Percentiles rank a stretch among this genome's conserved stretches.
Evolutionary conservation across 2,113 vertebrate species (phyloP).

Genomic region (Chascanopsetta lugubris): DNA sequence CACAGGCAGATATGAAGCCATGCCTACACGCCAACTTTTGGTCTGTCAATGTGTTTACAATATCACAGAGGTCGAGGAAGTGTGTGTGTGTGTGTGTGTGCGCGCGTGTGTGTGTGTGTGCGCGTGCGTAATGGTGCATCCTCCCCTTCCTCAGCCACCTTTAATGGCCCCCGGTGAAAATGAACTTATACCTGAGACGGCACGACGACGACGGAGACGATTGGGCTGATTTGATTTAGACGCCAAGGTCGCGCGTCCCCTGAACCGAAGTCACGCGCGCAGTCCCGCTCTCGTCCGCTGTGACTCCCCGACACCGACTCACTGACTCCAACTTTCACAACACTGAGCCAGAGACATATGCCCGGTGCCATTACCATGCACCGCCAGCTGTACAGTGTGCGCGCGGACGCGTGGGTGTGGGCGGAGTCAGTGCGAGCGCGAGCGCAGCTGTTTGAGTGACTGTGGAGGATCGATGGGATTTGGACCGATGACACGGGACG

Average conservation of each 20-base stretch:
- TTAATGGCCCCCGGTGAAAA: background rate
- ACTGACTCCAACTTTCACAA: constrained; percentile 56
- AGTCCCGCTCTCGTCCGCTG: constrained; percentile 34
- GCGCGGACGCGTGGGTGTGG: constrained; percentile 23
- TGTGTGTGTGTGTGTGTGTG: constrained; percentile 27
- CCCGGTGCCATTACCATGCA: constrained; percentile 46
- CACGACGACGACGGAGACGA: constrained; percentile 22
- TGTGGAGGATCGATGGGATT: constrained; percentile 14
- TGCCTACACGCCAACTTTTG: too few relatives aligned
- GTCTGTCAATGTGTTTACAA: too few relatives aligned
- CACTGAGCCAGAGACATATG: constrained; percentile 66
- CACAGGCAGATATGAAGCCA: background rate
- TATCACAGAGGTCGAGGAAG: too few relatives aligned
- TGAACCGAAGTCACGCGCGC: constrained; percentile 40
- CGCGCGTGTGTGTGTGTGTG: constrained; percentile 12
- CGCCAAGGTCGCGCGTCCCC: constrained; percentile 13
- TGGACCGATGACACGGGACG: background rate
- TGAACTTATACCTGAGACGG: constrained; percentile 33
- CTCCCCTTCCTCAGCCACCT: background rate
- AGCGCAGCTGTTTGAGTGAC: constrained; percentile 33
- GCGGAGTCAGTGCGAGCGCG: constrained; percentile 5
- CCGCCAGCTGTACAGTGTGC: constrained; percentile 35
- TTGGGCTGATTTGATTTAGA: constrained; percentile 29
- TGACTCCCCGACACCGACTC: constrained; percentile 57
- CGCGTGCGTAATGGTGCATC: background rate